A percentile compares a stretch with the other conserved stretches of the same genome.
Conservation (phyloP, 2,113 vertebrate species). For the Saiga tatarica region DNA sequence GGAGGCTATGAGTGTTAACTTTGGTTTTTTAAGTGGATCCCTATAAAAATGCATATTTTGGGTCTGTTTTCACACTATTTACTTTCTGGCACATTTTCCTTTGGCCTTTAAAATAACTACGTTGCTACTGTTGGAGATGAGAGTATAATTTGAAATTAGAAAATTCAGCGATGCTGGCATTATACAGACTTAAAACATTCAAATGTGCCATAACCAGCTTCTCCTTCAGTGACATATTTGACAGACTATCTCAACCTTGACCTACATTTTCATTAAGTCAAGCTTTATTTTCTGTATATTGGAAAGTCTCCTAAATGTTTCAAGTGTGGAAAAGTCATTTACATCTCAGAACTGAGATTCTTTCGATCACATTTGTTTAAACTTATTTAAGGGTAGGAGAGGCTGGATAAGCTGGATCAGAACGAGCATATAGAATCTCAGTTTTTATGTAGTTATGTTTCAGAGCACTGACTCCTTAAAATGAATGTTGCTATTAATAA, state of each 20-base stretch:
- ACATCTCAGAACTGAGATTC: neutral
- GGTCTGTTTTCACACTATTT: neutral
- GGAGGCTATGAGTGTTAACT: neutral
- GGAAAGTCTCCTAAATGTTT: slow-evolving; percentile 3
- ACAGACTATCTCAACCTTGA: neutral
- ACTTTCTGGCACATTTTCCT: neutral
- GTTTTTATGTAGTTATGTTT: neutral
- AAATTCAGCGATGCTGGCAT: neutral
- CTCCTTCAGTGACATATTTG: neutral
- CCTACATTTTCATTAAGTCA: neutral
- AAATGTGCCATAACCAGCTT: neutral
- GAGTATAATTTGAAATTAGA: slow-evolving; percentile 4
- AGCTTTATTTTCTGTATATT: neutral
- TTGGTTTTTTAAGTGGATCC: neutral
- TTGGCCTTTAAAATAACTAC: neutral
- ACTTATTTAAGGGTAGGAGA: neutral
- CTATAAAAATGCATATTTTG: neutral
- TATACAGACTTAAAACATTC: neutral
- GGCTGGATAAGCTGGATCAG: neutral
- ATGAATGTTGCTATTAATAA: neutral
- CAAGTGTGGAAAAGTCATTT: neutral
- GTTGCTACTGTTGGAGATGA: neutral
- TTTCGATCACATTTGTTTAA: neutral
- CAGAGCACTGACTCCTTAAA: neutral
- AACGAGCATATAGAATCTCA: neutral